phyloP scores from a whole-genome alignment of 2,113 vertebrate species.

The Cyanoderma ruficeps region DNA sequence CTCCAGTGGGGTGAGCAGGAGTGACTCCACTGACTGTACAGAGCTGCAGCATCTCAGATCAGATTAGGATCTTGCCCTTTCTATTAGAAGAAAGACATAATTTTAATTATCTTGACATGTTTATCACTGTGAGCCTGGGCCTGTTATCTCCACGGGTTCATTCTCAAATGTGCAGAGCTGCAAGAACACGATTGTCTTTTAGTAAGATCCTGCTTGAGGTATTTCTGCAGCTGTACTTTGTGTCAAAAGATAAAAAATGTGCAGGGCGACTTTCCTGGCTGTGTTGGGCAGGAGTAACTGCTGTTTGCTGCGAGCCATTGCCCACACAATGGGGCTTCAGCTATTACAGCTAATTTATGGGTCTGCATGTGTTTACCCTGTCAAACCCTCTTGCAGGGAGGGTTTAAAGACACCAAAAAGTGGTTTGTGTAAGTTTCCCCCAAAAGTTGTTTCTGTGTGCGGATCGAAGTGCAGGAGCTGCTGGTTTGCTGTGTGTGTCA shows the following conservation, averaged over 20 bases:
- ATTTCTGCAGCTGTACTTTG: slow-evolving; percentile 55
- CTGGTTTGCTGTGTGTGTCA: neutral
- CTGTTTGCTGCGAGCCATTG: slow-evolving; percentile 15
- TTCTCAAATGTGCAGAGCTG: slow-evolving; percentile 8
- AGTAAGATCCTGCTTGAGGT: neutral
- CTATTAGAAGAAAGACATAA: slow-evolving; percentile 35
- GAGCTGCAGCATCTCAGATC: neutral
- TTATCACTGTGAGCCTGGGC: slow-evolving; percentile 27
- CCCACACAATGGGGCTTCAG: slow-evolving; percentile 42
- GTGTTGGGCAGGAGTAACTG: slow-evolving; percentile 24
- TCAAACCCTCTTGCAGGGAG: slow-evolving; percentile 33
- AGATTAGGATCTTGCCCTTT: slow-evolving; percentile 30
- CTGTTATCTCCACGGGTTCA: slow-evolving; percentile 2
- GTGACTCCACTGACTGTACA: neutral
- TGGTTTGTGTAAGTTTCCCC: neutral
- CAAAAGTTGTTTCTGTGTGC: accelerated
- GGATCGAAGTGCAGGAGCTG: neutral
- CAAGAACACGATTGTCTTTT: neutral
- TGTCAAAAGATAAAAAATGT: slow-evolving; percentile 55
- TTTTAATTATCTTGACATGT: slow-evolving; percentile 51
- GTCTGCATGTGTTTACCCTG: neutral
- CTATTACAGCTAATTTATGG: slow-evolving; percentile 52
- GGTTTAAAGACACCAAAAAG: slow-evolving; percentile 14
- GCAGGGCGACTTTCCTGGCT: slow-evolving; percentile 21
- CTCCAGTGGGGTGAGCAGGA: neutral